A percentile compares a stretch with the other conserved stretches of the same genome.
Evolutionary conservation across 2,113 vertebrate genomes (phyloP).

Genomic region (Rhodinocichla rosea): DNA sequence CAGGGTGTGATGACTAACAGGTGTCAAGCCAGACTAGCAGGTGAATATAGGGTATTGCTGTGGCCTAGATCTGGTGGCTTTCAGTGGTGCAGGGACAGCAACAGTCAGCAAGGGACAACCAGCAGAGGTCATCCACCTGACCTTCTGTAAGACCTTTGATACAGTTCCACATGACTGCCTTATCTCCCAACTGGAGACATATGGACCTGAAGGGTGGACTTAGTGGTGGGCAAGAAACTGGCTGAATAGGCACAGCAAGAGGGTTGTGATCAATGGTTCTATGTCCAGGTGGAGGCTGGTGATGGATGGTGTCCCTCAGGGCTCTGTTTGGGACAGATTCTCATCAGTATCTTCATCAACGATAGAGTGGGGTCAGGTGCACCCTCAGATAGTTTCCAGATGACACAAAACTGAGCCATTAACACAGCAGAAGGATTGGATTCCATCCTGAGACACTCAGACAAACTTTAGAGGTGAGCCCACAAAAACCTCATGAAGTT

Average conservation of each 20-base stretch:
- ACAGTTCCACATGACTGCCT: background rate
- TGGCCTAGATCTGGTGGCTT: background rate
- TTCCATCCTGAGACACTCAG: background rate
- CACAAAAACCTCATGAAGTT: background rate
- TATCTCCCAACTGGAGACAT: background rate
- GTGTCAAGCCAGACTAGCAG: background rate
- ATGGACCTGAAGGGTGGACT: background rate
- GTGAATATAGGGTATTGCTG: background rate
- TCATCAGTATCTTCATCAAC: background rate
- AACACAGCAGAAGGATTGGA: background rate
- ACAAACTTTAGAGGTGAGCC: background rate
- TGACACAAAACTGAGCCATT: background rate
- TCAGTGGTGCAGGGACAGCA: background rate
- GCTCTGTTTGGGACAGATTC: accelerated
- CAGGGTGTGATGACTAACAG: background rate
- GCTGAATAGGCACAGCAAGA: background rate
- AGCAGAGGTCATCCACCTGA: background rate
- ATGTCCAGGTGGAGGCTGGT: background rate
- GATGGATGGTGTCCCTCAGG: accelerated
- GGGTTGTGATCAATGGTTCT: background rate
- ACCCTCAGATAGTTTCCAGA: background rate
- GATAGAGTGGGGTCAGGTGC: background rate
- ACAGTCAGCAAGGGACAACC: background rate
- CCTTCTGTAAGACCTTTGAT: background rate
- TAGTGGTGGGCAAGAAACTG: background rate